Percentiles rank a stretch among this genome's conserved stretches.
These are phyloP conservation scores for Semotilus atromaculatus DNA, from an alignment of 2,797 vertebrate species.

Conservation along the genomic window DNA sequence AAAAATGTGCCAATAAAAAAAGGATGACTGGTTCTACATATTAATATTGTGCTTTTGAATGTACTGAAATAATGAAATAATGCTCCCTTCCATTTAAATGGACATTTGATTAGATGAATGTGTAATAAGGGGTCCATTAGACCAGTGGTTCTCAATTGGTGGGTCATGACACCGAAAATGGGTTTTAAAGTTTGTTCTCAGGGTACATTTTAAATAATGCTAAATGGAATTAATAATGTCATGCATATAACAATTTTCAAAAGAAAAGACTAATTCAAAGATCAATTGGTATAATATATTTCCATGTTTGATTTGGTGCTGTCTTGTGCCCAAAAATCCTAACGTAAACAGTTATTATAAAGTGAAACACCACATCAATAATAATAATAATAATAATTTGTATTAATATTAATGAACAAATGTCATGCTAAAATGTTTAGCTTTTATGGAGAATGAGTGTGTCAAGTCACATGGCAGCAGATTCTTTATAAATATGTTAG, in stretches of 20 bases:
- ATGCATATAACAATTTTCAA: not conserved
- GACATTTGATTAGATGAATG: not conserved
- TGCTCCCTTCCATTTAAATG: not conserved
- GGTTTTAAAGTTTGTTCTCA: not conserved
- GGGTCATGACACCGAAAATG: not conserved
- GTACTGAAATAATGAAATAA: not conserved
- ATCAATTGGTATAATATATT: not conserved
- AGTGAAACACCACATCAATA: not conserved
- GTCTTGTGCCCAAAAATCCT: not conserved
- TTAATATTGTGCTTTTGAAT: not conserved
- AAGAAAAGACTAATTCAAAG: not conserved
- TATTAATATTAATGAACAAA: not conserved
- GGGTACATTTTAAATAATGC: not conserved
- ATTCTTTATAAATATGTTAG: slow-evolving; percentile 4
- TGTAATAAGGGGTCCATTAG: not conserved
- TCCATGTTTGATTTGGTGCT: not conserved
- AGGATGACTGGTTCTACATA: not conserved
- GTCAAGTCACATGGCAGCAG: slow-evolving; percentile 6
- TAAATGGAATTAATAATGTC: not conserved
- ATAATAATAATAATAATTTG: not conserved
- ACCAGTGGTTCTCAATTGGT: not conserved
- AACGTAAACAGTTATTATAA: not conserved
- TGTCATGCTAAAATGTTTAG: not conserved
- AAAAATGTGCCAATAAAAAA: not conserved
- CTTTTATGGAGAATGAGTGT: not conserved